Evolutionary conservation across 2,888 invertebrate species (phyloP).

Genomic region (Choristoneura rosaceana): DNA sequence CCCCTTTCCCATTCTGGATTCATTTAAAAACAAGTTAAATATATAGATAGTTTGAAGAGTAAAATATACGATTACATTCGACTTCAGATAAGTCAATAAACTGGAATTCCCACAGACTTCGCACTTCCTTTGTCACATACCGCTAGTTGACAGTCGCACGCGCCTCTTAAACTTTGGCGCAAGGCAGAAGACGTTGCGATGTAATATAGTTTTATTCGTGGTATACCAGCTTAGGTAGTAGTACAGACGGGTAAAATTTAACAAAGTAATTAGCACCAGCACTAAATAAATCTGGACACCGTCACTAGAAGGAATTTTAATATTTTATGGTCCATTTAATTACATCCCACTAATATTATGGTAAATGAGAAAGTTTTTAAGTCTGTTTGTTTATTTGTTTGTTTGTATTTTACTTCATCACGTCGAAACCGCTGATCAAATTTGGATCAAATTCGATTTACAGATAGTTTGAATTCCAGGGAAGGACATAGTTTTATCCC

Average conservation of each 20-base stretch:
- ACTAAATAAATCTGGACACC: not conserved
- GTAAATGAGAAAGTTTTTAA: too few species aligned
- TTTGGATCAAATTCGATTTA: too few species aligned
- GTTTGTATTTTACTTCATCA: too few species aligned
- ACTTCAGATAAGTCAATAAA: conserved; percentile 23
- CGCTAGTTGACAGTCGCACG: conserved; percentile 36
- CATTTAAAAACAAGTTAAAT: too few species aligned
- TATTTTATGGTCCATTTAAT: too few species aligned
- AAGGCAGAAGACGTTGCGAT: conserved; percentile 3
- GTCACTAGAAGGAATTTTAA: not conserved
- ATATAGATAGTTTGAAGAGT: too few species aligned
- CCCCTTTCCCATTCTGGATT: too few species aligned
- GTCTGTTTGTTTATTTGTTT: too few species aligned
- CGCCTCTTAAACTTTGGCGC: conserved; percentile 18
- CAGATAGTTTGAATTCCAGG: too few species aligned
- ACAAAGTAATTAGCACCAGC: not conserved
- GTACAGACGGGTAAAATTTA: not conserved
- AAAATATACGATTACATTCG: not conserved
- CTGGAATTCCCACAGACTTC: conserved; percentile 43
- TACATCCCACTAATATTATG: too few species aligned
- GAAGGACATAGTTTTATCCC: too few species aligned
- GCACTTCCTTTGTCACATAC: conserved; percentile 47
- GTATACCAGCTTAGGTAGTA: not conserved
- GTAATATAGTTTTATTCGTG: not conserved
- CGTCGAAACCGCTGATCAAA: too few species aligned